Base-by-base conservation (phyloP, 2,113 vertebrate genomes). In the Tamias sibiricus region DNA sequence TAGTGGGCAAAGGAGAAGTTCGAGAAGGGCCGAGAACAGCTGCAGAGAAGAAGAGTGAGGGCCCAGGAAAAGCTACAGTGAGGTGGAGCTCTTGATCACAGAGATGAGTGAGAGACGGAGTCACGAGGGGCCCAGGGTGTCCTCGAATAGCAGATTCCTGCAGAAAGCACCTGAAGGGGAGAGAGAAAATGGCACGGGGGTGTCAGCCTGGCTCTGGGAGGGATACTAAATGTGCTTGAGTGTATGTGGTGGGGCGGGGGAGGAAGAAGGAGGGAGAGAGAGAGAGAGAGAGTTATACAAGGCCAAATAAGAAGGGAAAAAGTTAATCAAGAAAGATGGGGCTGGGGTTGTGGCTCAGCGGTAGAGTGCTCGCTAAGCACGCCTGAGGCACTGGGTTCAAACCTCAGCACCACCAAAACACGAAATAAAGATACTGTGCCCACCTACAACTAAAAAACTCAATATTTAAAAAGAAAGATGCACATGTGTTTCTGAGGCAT, bases 51-150 rank as follows among this genome's bases (percentile, higher is more conserved):
- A 62, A 82, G 20, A 35, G 28, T 24, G 16, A 75, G 49, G 59
- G 44, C 0, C 80, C 47, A 40, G 8, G 37, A 47, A 79, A 90
- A 88, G 22, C 30, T 8, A 4, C 19, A 68, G n/a, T 42, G 35
- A 62, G 26, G 69, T 2, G 17, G 16, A 80, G 85, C 14, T 35
- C 42, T 35, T 68, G n/a, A 35, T 28, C 42, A 1, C 0, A 77
- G 42, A 92, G 17, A 64, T 32, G 0, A 22, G 16, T 35, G 0
- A 22, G 16, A 88, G 32, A 35, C 7, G 28, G 14, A 49, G 11
- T 6, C 12, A 0, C 0, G 6, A 49, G 12, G 11, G 74, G 16
- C 35, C 71, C 32, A 17, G 59, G 26, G 9, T 4, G 14, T 2
- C 47, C n/a, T 4, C 32, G 6, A 9, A 92, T 22, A 71, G 24